Evolutionary conservation across 2,888 invertebrate species (phyloP).

Genomic region (Eumerus sabulonum): DNA sequence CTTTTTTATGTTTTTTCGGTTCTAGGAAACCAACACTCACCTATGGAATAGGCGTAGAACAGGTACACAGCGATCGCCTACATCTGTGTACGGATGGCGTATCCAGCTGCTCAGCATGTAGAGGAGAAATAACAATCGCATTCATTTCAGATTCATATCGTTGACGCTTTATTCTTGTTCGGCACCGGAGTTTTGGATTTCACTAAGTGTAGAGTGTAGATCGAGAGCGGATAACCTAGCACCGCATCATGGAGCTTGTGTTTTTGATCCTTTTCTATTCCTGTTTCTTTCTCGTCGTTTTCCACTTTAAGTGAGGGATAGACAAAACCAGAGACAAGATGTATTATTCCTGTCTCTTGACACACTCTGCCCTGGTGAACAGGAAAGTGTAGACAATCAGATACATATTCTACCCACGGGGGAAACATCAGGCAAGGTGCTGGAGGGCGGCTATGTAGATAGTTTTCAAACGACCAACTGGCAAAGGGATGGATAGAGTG

Average conservation of each 20-base stretch:
- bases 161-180: conserved; percentile 64
- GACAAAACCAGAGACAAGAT: conserved; percentile 19
- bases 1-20: conserved; percentile 30
- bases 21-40: conserved; percentile 35
- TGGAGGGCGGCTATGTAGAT: conserved; percentile 14
- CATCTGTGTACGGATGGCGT: conserved; percentile 24
- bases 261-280: conserved; percentile 26
- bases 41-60: conserved; percentile 26
- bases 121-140: conserved; percentile 47
- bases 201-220: conserved; percentile 58
- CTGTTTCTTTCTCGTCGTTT: background rate
- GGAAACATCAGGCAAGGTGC: conserved; percentile 46
- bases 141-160: conserved; percentile 60
- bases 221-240: conserved; percentile 57
- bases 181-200: conserved; percentile 57
- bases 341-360: conserved; percentile 45
- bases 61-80: conserved; percentile 22
- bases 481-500: conserved; percentile 3
- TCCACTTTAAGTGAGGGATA: too few relatives aligned
- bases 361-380: conserved; percentile 54
- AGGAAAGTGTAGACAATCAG: conserved; percentile 59
- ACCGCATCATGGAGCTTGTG: background rate
- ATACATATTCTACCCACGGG: conserved; percentile 60
- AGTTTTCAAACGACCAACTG: background rate
- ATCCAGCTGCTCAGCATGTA: conserved; percentile 49